phyloP scores from a whole-genome alignment of 2,888 invertebrate genomes.

The Bursaphelenchus okinawaensis region DNA sequence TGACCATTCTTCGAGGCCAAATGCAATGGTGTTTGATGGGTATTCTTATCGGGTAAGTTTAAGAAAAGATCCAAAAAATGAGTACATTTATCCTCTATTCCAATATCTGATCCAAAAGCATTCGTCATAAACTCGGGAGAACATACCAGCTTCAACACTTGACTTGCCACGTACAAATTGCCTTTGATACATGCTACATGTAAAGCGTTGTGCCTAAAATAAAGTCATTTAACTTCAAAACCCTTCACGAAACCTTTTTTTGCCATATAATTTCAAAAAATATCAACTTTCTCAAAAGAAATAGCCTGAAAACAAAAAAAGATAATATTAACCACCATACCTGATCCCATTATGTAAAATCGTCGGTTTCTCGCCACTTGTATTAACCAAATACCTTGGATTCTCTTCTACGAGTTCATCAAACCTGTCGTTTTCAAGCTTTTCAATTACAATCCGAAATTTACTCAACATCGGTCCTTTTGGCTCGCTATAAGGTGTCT shows the following conservation, averaged over 20 bases:
- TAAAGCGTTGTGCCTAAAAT: slow-evolving; percentile 26
- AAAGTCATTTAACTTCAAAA: not conserved
- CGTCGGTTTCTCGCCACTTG: slow-evolving; percentile 23
- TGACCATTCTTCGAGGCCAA: slow-evolving; percentile 25
- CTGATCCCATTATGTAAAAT: slow-evolving; percentile 25
- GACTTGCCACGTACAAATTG: slow-evolving; percentile 20
- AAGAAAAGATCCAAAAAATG: slow-evolving; percentile 24
- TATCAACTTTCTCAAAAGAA: too few species aligned
- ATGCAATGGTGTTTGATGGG: slow-evolving; percentile 31
- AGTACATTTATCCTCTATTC: not conserved
- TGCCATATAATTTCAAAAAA: too few species aligned
- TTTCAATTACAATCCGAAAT: slow-evolving; percentile 24
- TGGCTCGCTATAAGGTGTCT: not conserved
- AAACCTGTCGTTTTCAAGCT: slow-evolving; percentile 17
- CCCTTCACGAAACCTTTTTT: too few species aligned
- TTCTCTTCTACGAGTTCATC: slow-evolving; percentile 23
- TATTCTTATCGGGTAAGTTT: slow-evolving; percentile 33
- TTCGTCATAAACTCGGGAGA: not conserved
- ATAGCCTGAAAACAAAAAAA: too few species aligned
- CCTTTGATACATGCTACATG: slow-evolving; percentile 29
- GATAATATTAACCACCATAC: not conserved
- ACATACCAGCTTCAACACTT: not conserved
- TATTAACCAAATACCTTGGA: slow-evolving; percentile 34
- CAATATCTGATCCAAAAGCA: slow-evolving; percentile 4
- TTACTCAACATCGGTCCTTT: not conserved